These are phyloP conservation scores for Schizotus pectinicornis DNA, from an alignment of 2,888 invertebrate genomes.

Conservation along the genomic window DNA sequence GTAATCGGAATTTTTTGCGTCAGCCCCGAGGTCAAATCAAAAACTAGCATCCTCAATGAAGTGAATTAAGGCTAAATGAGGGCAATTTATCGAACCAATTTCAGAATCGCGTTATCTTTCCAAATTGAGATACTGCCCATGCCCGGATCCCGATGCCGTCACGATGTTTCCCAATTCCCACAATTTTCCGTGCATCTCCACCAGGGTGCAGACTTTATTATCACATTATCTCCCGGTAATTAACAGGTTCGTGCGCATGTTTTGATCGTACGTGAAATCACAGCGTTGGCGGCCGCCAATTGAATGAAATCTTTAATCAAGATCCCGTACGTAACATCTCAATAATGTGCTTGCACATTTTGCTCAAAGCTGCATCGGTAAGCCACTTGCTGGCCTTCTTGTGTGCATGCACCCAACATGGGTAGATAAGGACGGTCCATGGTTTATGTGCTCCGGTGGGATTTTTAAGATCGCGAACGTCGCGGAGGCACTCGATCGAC, in stretches of 20 bases:
- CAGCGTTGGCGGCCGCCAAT: constrained; percentile 49
- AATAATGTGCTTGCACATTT: constrained; percentile 41
- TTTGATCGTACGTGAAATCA: constrained; percentile 49
- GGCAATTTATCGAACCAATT: no score
- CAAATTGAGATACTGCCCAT: constrained; percentile 1
- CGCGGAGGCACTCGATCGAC: constrained; percentile 48
- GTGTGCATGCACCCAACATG: constrained; percentile 31
- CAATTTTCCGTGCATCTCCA: constrained; percentile 44
- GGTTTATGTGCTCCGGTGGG: constrained; percentile 37
- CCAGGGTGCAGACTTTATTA: constrained; percentile 41
- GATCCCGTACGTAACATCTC: constrained; percentile 50
- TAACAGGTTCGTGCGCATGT: constrained; percentile 53
- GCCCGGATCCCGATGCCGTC: constrained; percentile 29
- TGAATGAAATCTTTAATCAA: constrained; percentile 50
- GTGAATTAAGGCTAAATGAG: no score
- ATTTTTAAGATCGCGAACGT: constrained; percentile 43
- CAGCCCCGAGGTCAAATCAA: no score
- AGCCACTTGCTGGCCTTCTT: constrained; percentile 40
- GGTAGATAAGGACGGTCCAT: constrained; percentile 38
- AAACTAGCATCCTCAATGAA: no score
- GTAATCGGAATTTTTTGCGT: no score
- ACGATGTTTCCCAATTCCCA: constrained; percentile 51
- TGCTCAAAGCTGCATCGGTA: constrained; percentile 34
- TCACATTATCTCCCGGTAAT: constrained; percentile 50
- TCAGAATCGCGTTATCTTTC: neutral